Evolutionary conservation across 2,888 invertebrate species (phyloP), one percentile per base, ranked within the genome.

Genomic region (Xestobium rufovillosum): DNA sequence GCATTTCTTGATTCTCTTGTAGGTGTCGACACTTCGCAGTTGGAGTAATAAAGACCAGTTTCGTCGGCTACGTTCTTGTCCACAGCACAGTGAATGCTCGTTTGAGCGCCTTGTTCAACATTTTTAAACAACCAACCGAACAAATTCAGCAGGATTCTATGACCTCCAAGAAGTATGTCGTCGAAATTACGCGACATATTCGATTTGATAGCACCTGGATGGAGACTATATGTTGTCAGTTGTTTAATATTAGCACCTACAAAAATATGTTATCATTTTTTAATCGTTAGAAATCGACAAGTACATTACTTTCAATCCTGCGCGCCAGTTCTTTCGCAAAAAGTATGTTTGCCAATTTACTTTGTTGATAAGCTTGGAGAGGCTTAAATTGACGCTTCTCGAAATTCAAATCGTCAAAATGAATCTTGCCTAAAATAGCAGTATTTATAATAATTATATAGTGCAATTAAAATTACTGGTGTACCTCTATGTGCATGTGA

Each of bases 291-390:
- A n/a, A n/a, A n/a, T n/a, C 4, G n/a, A n/a, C n/a, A n/a, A n/a
- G n/a, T n/a, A n/a, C 84, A 57, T 30, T 42, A 51, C 51, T 48
- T 41, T 49, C 19, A 10, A 53, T 30, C 53, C 74, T 68, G 33
- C 68, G 67, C 1, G 76, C 70, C 23, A 87, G 64, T 54, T 80
- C 78, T 43, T 65, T 71, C 0, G 80, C 73, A 52, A 85, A 86
- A 30, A 86, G 57, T 23, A 86, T 61, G 55, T 84, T 85, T 1
- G 84, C 83, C 34, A 83, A 60, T 68, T 87, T 86, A 57, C 83
- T 85, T 55, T 80, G 80, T 16, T 67, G 65, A 52, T 86, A 87
- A 1, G 82, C 81, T 34, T 71, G 71, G 6, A 69, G 57, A 4
- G 78, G 65, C 46, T 67, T 72, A 50, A 87, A 88, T 0, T 67